phyloP scores from a whole-genome alignment of 1,140 invertebrate genomes.

The Aplysia californica region DNA sequence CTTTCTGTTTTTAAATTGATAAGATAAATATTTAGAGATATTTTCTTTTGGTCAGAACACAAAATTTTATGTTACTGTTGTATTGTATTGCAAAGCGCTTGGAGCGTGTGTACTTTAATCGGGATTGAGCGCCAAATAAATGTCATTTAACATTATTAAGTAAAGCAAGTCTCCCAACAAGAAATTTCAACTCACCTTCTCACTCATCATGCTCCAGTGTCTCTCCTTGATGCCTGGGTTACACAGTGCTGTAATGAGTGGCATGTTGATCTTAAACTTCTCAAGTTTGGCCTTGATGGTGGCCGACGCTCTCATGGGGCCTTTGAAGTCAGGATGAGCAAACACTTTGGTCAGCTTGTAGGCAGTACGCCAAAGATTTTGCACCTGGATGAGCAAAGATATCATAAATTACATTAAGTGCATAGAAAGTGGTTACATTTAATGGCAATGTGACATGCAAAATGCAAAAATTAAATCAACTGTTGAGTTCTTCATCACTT shows the following conservation, averaged over 20 bases:
- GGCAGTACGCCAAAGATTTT: constrained; percentile 65
- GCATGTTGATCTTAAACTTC: constrained; percentile 68
- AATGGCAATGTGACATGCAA: not conserved
- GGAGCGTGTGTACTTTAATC: no score
- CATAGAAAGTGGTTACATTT: not conserved
- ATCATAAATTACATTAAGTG: not conserved
- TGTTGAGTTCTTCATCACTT: no score
- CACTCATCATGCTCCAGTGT: constrained; percentile 68
- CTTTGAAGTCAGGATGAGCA: constrained; percentile 59
- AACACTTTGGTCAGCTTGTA: constrained; percentile 68
- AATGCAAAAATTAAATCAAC: no score
- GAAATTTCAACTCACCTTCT: constrained; percentile 56
- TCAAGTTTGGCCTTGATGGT: constrained; percentile 73
- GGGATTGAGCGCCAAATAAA: no score
- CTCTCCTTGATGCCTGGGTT: constrained; percentile 67
- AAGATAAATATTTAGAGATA: no score
- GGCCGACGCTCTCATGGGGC: constrained; percentile 58
- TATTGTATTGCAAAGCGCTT: no score
- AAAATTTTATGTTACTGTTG: no score
- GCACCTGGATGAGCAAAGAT: constrained; percentile 46
- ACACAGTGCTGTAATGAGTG: constrained; percentile 66
- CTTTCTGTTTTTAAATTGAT: no score
- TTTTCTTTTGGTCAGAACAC: no score
- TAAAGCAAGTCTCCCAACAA: no score
- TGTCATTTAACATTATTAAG: no score